Evolutionary conservation across 2,888 invertebrate genomes (phyloP).

Genomic region (Diaphora mendica): DNA sequence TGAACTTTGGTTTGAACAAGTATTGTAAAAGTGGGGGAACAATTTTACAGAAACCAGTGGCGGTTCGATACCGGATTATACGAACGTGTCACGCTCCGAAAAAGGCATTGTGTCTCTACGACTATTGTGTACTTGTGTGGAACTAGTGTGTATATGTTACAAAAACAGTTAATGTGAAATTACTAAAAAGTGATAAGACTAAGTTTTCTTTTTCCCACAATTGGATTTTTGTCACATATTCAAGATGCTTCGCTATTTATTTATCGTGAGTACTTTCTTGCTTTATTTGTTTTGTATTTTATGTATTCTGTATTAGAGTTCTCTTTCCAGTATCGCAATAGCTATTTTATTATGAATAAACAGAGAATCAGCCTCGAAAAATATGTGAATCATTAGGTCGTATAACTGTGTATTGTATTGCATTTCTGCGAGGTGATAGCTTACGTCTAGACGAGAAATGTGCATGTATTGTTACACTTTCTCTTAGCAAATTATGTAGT

Average conservation of each 20-base stretch:
- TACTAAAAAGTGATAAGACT: slow-evolving; percentile 37
- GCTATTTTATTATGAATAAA: neutral
- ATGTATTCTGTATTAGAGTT: neutral
- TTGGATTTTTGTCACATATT: slow-evolving; percentile 45
- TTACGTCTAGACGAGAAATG: slow-evolving; percentile 34
- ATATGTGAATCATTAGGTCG: neutral
- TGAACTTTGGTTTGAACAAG: slow-evolving; percentile 39
- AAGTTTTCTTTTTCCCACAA: slow-evolving; percentile 45
- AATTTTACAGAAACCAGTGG: slow-evolving; percentile 24
- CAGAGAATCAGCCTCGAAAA: neutral
- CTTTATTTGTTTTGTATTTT: slow-evolving; percentile 18
- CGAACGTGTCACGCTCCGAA: slow-evolving; percentile 46
- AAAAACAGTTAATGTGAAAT: slow-evolving; percentile 43
- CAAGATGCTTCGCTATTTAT: slow-evolving; percentile 41
- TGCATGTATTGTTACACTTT: slow-evolving; percentile 42
- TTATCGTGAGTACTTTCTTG: slow-evolving; percentile 41
- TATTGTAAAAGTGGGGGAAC: slow-evolving; percentile 27
- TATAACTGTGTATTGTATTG: neutral
- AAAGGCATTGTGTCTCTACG: slow-evolving; percentile 25
- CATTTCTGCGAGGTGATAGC: slow-evolving; percentile 16
- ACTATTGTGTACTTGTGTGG: slow-evolving; percentile 39
- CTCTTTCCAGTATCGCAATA: neutral
- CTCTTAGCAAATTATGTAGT: slow-evolving; percentile 29
- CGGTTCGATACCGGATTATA: slow-evolving; percentile 34
- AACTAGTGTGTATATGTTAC: slow-evolving; percentile 43